Evolutionary conservation across 2,113 vertebrate genomes (phyloP), one percentile per base, ranked within the genome.

Genomic region (Diglossa brunneiventris): DNA sequence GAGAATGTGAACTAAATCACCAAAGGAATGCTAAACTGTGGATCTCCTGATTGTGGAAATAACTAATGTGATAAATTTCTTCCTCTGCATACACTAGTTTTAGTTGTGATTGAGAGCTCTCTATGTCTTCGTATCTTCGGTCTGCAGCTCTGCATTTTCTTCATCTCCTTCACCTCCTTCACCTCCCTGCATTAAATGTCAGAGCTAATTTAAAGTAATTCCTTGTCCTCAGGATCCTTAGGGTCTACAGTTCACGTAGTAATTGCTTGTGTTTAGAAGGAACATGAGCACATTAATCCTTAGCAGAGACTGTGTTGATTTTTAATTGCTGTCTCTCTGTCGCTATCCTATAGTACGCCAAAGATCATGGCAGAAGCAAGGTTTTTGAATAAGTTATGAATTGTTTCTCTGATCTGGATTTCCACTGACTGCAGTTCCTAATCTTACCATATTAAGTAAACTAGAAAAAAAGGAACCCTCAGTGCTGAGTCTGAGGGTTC

Each of bases 211-310:
- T 83, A 26, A 90, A 89, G 75, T 35, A 7, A 44, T 77, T 74
- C 7, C 53, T 70, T 61, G 66, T 58, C 79, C 49, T 88, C 39
- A 62, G 49, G 50, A 66, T 90, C 59, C 39, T 73, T 74, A 78
- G 73, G 53, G 42, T 63, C 80, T 87, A 22, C 26, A 63, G 75
- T 80, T 75, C 74, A 85, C 52, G 53, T 37, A 44, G 78, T 69
- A 92, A 91, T 87, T 92, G 76, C 42, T 76, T 93, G 49, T 87
- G 50, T 77, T 61, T 87, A 85, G 58, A 87, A 92, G 19, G 62
- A 91, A 52, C 37, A 58, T 26, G n/a, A 87, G 28, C 33, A 83
- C 41, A 58, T 90, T 87, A 84, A 79, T 94, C 77, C 58, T 94
- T 66, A 64, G 64, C 70, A 88, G 61, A 75, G 33, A 53, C 62